These are phyloP conservation scores for Myripristis murdjan DNA, from an alignment of 2,797 vertebrate species.

Conservation along the genomic window DNA sequence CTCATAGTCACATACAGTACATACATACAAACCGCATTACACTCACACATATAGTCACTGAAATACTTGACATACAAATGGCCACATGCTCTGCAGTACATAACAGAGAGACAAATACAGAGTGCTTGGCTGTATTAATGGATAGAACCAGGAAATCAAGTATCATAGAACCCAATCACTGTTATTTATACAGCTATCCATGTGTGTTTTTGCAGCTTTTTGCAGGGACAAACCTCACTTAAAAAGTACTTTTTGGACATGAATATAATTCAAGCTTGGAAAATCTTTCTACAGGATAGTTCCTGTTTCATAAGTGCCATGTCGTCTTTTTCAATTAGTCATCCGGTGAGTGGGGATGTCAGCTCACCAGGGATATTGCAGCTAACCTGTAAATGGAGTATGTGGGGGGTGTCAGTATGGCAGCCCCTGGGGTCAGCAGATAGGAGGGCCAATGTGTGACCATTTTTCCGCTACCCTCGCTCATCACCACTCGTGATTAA, in stretches of 20 bases:
- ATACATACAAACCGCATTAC: slow-evolving; percentile 21
- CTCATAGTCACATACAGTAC: slow-evolving; percentile 31
- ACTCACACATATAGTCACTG: slow-evolving; percentile 2
- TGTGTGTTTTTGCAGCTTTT: neutral
- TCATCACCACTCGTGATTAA: slow-evolving; percentile 83
- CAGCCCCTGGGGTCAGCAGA: slow-evolving; percentile 69
- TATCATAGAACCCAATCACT: neutral
- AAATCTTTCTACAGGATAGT: slow-evolving; percentile 18
- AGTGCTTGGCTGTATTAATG: neutral
- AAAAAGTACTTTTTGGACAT: neutral
- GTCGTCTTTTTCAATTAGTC: slow-evolving; percentile 55
- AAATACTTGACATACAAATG: slow-evolving; percentile 33
- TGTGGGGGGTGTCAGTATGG: slow-evolving; percentile 60
- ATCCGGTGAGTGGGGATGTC: slow-evolving; percentile 23
- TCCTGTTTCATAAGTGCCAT: slow-evolving; percentile 5
- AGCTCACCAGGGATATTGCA: slow-evolving; percentile 51
- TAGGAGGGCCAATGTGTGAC: slow-evolving; percentile 61
- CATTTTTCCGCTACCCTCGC: slow-evolving; percentile 76
- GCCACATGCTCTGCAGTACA: neutral
- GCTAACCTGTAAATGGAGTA: slow-evolving; percentile 79
- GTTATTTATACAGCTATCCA: neutral
- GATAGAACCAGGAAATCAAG: neutral
- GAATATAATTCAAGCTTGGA: slow-evolving; percentile 9
- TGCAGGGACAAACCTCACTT: neutral
- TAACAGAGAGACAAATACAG: slow-evolving; percentile 13